Conservation (phyloP, 2,797 vertebrate genomes). For the Pangasius macronema region DNA sequence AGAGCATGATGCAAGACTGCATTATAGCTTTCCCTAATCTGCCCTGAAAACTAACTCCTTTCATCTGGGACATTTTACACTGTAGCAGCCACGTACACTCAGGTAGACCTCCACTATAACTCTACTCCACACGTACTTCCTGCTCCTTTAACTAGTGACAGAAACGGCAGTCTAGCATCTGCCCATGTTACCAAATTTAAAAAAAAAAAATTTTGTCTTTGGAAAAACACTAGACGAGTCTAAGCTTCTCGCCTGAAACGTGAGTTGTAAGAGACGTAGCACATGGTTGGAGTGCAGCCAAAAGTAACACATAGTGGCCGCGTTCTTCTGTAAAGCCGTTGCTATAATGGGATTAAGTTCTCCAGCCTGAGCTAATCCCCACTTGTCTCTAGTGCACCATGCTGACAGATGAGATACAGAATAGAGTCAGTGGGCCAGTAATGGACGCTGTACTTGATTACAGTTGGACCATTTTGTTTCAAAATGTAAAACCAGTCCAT, state of each 20-base stretch:
- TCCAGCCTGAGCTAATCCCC: slow-evolving; percentile 75
- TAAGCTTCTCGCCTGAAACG: background rate
- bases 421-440: slow-evolving; percentile 56
- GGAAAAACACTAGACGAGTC: background rate
- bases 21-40: slow-evolving; percentile 52
- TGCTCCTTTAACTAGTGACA: background rate
- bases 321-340: slow-evolving; percentile 71
- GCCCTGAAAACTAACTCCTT: slow-evolving; percentile 41
- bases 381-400: slow-evolving; percentile 62
- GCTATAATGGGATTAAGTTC: slow-evolving; percentile 79
- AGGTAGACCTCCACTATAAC: background rate
- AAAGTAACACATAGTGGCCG: slow-evolving; percentile 51
- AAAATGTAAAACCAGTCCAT: background rate
- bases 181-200: background rate
- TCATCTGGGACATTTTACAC: slow-evolving; percentile 25
- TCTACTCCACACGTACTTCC: background rate
- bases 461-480: background rate
- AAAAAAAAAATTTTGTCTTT: too few species aligned
- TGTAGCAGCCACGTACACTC: background rate
- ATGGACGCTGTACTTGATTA: slow-evolving; percentile 14
- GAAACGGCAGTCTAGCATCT: background rate
- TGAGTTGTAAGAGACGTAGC: slow-evolving; percentile 17
- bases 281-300: slow-evolving; percentile 33
- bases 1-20: slow-evolving; percentile 43
- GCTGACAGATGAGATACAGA: slow-evolving; percentile 61